These are phyloP conservation scores for Cynocephalus volans DNA, from an alignment of 2,113 vertebrate species.

Conservation along the genomic window DNA sequence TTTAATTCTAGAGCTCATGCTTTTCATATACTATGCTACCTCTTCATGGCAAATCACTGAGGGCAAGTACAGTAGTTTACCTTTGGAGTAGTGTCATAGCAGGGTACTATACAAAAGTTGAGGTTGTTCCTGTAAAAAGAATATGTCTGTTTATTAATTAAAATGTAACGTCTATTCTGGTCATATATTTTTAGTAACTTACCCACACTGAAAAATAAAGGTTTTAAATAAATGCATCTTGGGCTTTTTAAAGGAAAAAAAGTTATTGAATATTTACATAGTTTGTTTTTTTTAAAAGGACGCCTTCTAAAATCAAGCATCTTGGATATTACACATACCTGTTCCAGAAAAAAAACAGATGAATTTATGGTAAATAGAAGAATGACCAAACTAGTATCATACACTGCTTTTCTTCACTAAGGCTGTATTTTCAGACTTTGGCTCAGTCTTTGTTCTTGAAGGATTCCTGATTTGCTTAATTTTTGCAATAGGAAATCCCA, in stretches of 20 bases:
- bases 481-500: neutral
- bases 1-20: neutral
- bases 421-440: neutral
- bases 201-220: neutral
- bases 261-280: neutral
- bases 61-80: neutral
- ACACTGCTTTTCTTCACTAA: neutral
- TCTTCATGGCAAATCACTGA: neutral
- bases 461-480: conserved; percentile 19
- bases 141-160: conserved; percentile 15
- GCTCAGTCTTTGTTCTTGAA: conserved; percentile 21
- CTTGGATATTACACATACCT: neutral
- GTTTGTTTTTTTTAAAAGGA: neutral
- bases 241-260: neutral
- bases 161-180: neutral
- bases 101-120: neutral
- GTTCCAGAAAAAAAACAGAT: neutral
- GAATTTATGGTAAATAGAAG: neutral
- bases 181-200: neutral
- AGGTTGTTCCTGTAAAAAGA: neutral
- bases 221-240: neutral
- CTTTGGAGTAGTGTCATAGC: neutral
- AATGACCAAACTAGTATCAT: neutral
- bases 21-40: neutral
- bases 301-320: too few species aligned